Conservation (phyloP, 1,140 invertebrate species). For the Zaprionus taronus region DNA sequence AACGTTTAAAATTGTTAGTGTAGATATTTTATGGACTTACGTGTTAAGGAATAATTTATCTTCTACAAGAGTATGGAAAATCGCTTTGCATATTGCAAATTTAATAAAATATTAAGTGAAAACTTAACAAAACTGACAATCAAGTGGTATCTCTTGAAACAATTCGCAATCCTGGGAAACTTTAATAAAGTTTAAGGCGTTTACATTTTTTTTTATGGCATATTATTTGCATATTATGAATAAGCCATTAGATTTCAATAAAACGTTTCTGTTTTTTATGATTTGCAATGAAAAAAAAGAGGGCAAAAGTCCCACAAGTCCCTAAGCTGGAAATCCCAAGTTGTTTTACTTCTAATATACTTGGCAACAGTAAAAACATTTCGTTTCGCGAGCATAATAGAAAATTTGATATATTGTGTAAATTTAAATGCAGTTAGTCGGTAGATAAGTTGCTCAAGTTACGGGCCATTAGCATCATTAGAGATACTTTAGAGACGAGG, state of each 20-base stretch:
- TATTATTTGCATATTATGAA: slow-evolving; percentile 73
- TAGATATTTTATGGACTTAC: too few relatives aligned
- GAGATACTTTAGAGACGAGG: neutral
- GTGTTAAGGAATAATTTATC: too few relatives aligned
- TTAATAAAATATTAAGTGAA: neutral
- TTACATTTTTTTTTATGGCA: slow-evolving; percentile 42
- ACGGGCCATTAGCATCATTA: neutral
- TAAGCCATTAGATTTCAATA: slow-evolving; percentile 45
- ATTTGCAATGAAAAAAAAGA: slow-evolving; percentile 26
- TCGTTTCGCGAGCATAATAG: slow-evolving; percentile 13
- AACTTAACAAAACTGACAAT: neutral
- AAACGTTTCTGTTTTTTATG: slow-evolving; percentile 38
- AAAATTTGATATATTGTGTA: slow-evolving; percentile 11
- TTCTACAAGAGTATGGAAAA: too few relatives aligned
- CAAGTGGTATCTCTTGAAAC: neutral
- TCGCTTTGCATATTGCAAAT: neutral
- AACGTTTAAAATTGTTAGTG: too few relatives aligned
- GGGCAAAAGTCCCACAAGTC: neutral
- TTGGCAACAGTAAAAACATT: slow-evolving; percentile 13
- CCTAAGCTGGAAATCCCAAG: neutral
- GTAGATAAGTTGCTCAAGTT: slow-evolving; percentile 5
- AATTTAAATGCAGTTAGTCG: neutral
- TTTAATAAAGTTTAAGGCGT: slow-evolving; percentile 35
- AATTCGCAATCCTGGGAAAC: neutral
- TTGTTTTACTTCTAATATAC: neutral